These are phyloP conservation scores for Megalurothrips usitatus DNA, from an alignment of 2,888 invertebrate species.

Conservation along the genomic window DNA sequence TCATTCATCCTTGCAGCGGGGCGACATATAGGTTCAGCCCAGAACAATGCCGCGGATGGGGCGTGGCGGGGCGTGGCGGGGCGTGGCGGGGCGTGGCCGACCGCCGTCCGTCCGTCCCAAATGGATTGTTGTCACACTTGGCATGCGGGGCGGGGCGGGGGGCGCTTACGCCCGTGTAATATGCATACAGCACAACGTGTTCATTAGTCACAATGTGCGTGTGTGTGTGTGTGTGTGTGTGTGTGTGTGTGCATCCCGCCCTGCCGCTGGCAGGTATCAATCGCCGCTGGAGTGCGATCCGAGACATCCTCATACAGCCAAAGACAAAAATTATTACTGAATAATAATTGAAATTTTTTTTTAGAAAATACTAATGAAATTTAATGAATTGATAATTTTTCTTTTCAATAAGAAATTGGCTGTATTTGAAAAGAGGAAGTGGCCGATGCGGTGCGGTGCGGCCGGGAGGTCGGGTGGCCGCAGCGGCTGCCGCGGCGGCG, in stretches of 20 bases:
- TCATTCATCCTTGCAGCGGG: not conserved
- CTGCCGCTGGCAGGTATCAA: no score
- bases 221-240: not conserved
- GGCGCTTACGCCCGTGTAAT: not conserved
- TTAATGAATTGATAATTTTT: no score
- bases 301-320: not conserved
- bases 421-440: no score
- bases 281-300: not conserved
- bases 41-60: not conserved
- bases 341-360: no score
- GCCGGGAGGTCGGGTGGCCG: no score
- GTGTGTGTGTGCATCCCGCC: not conserved
- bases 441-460: no score
- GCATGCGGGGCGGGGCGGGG: not conserved
- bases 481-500: no score
- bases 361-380: no score
- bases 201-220: not conserved
- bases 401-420: no score
- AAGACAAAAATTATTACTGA: not conserved
- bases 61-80: not conserved
- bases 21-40: not conserved
- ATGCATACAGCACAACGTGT: not conserved
- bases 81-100: not conserved
- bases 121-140: slow-evolving; percentile 5
- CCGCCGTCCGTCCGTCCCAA: not conserved